A percentile compares a stretch with the other conserved stretches of the same genome.
These are phyloP conservation scores for Automeris io DNA, from an alignment of 2,888 invertebrate species.

Conservation along the genomic window DNA sequence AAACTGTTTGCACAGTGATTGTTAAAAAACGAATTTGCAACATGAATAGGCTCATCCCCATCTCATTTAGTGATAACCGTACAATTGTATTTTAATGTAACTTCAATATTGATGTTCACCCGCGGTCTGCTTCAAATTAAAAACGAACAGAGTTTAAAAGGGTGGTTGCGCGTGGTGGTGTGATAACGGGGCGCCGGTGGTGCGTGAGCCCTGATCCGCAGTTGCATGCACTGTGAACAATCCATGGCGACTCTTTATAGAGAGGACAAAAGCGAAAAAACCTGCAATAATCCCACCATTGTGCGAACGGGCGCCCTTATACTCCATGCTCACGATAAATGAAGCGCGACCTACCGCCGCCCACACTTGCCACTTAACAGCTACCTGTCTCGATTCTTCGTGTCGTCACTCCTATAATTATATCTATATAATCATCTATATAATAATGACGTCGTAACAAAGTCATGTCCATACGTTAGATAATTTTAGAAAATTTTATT, in stretches of 20 bases:
- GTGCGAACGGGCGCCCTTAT: constrained; percentile 24
- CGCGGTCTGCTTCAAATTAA: constrained; percentile 57
- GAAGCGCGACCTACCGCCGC: constrained; percentile 30
- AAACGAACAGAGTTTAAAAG: constrained; percentile 49
- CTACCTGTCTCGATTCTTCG: neutral
- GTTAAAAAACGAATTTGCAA: constrained; percentile 10
- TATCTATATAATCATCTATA: too few species aligned
- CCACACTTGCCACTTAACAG: constrained; percentile 21
- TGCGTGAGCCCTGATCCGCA: constrained; percentile 45
- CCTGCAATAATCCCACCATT: constrained; percentile 61
- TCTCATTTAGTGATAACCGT: constrained; percentile 50
- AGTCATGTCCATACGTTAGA: too few species aligned
- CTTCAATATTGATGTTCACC: constrained; percentile 65
- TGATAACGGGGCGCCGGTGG: constrained; percentile 53
- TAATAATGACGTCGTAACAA: too few species aligned
- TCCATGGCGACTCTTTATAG: constrained; percentile 44
- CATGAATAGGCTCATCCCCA: constrained; percentile 32
- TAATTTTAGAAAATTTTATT: too few species aligned
- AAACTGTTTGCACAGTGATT: constrained; percentile 7
- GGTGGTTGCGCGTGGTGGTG: constrained; percentile 51
- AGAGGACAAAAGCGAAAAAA: constrained; percentile 43
- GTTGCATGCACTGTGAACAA: constrained; percentile 41
- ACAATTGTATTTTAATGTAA: constrained; percentile 49
- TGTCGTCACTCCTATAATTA: too few species aligned
- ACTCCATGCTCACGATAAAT: constrained; percentile 15